Evolutionary conservation across 2,113 vertebrate species (phyloP).

Genomic region (Tachysurus vachellii): DNA sequence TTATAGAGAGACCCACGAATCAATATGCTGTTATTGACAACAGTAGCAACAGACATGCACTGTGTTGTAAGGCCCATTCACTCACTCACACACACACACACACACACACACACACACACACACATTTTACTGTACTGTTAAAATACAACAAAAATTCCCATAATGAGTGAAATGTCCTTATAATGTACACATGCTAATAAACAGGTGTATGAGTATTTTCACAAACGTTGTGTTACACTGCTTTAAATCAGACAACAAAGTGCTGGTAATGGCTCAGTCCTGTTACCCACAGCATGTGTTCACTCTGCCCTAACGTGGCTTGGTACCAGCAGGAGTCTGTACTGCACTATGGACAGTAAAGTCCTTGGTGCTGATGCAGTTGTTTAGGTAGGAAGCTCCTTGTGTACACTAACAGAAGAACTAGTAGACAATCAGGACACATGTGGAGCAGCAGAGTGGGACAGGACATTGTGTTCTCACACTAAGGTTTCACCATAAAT

Average conservation of each 20-base stretch:
- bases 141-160: background rate
- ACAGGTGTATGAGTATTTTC: background rate
- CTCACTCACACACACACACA: background rate
- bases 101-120: background rate
- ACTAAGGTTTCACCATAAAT: background rate
- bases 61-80: background rate
- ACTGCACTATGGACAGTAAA: slow-evolving; percentile 15
- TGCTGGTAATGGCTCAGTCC: slow-evolving; percentile 42
- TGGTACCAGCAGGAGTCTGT: slow-evolving; percentile 25
- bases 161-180: background rate
- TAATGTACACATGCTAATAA: background rate
- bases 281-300: slow-evolving; percentile 45
- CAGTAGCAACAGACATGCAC: background rate
- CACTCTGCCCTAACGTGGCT: slow-evolving; percentile 35
- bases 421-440: slow-evolving; percentile 9
- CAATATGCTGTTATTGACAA: slow-evolving; percentile 12
- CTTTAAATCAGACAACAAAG: background rate
- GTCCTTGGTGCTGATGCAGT: slow-evolving; percentile 39
- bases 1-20: slow-evolving; percentile 10
- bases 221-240: slow-evolving; percentile 1
- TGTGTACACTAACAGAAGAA: background rate
- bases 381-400: slow-evolving; percentile 34
- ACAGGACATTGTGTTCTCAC: slow-evolving; percentile 20
- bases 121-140: background rate
- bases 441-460: slow-evolving; percentile 2